Evolutionary conservation across 2,888 invertebrate species (phyloP), one percentile per base, ranked within the genome.

Genomic region (Amphipoea oculea): DNA sequence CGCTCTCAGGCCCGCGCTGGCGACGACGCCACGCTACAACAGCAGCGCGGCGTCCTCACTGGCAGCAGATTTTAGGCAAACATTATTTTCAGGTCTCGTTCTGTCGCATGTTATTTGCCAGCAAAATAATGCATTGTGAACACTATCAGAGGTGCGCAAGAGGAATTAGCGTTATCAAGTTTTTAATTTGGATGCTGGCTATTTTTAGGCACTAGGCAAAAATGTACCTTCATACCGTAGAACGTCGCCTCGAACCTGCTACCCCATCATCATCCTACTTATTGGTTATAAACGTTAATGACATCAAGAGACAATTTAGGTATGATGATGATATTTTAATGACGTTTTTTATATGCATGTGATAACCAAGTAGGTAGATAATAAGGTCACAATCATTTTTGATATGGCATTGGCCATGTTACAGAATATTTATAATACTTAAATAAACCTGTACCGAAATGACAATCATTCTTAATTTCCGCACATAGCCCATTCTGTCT

Each of bases 1-100:
- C 94, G 95, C 90, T 92, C 92, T 89, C 78, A 92, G 95, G 95
- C 93, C 92, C 92, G 94, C 94, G 94, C 91, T 82, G 83, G 81
- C 54, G 79, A 63, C 82, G 76, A 78, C 82, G 36, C 57, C 71
- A 71, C 73, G 70, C 77, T 84, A 60, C n/a, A n/a, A 60, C 57
- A 57, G n/a, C 51, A 74, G 75, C 81, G 77, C 86, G 77, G 69
- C 78, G 83, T 76, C 86, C 76, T 85, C 82, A 79, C 83, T 87
- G 91, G 89, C 92, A 91, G 90, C 92, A 93, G 89, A 89, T 93
- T 90, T 86, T 89, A 93, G 92, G 92, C 93, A 89, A 89, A 87
- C 85, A 89, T 90, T 88, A 87, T 84, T 87, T 88, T 90, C 89
- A 90, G 87, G 89, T 91, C 84, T 89, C 86, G 86, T 88, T 90